Evolutionary conservation across 2,113 vertebrate species (phyloP).

Genomic region (Brienomyrus longianalis): DNA sequence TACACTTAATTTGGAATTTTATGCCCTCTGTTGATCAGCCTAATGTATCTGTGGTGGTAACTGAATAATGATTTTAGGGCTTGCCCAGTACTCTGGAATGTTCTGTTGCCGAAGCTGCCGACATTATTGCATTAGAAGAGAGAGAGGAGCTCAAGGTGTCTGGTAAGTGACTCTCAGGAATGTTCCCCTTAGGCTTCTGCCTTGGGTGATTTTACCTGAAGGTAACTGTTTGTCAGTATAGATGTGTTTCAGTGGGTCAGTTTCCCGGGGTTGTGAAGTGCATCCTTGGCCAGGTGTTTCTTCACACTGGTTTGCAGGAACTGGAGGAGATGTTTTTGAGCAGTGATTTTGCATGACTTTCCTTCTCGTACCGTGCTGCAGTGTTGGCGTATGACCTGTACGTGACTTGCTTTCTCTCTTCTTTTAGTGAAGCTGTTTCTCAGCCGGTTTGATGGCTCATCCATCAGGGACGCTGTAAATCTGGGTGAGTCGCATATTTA

Average conservation of each 20-base stretch:
- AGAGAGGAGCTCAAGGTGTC: conserved; percentile 93
- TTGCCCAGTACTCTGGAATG: conserved; percentile 75
- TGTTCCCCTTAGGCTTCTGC: not conserved
- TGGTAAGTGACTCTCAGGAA: conserved; percentile 57
- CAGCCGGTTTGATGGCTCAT: conserved; percentile 68
- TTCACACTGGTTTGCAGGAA: not conserved
- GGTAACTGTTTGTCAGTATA: not conserved
- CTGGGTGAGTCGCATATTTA: conserved; percentile 69
- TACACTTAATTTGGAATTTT: not conserved
- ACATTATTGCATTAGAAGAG: conserved; percentile 88
- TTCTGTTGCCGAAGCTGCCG: conserved; percentile 69
- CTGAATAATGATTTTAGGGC: conserved; percentile 58
- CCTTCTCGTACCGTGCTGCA: not conserved
- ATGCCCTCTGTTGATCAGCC: not conserved
- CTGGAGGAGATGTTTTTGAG: not conserved
- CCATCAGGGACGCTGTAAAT: conserved; percentile 77
- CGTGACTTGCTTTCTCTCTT: conserved; percentile 43
- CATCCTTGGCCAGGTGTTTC: not conserved
- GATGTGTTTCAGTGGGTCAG: not conserved
- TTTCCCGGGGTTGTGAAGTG: not conserved
- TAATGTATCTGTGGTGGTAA: not conserved
- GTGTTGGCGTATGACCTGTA: not conserved
- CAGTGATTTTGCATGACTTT: not conserved
- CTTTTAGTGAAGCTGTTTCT: conserved; percentile 85
- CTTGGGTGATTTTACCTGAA: not conserved